Evolutionary conservation across 2,113 vertebrate genomes (phyloP).

Genomic region (Sinocyclocheilus rhinocerous): DNA sequence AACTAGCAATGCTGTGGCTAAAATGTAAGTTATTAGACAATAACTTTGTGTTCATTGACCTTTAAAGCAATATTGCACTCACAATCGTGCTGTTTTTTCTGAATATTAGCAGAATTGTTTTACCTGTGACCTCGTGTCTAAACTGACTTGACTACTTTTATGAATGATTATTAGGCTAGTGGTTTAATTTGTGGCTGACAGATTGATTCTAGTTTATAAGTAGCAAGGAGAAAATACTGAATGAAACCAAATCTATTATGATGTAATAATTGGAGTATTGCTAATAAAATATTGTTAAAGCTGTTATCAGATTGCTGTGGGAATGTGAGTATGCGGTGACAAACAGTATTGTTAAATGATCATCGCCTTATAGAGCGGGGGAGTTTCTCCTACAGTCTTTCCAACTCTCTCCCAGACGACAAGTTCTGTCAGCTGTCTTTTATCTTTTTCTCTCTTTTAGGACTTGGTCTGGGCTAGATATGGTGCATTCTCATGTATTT

Average conservation of each 20-base stretch:
- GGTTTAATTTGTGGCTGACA: background rate
- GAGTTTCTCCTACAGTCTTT: slow-evolving; percentile 16
- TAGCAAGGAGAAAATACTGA: background rate
- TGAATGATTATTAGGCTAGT: background rate
- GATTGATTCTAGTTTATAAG: background rate
- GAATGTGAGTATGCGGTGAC: background rate
- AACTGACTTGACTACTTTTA: background rate
- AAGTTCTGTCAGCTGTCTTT: slow-evolving; percentile 28
- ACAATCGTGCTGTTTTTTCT: background rate
- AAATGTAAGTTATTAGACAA: too few relatives aligned
- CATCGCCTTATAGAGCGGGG: background rate
- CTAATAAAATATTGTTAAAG: background rate
- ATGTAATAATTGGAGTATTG: background rate
- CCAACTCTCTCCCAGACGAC: slow-evolving; percentile 18
- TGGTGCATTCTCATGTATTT: slow-evolving; percentile 36
- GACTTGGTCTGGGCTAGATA: slow-evolving; percentile 17
- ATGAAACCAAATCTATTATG: background rate
- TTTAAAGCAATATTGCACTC: background rate
- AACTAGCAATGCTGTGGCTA: background rate
- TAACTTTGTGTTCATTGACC: too few relatives aligned
- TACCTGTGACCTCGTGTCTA: background rate
- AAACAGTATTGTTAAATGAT: background rate
- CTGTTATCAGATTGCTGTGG: background rate
- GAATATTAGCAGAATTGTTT: background rate
- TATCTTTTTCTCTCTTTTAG: slow-evolving; percentile 22